A percentile compares a stretch with the other conserved stretches of the same genome.
phyloP scores from a whole-genome alignment of 92 coral and sea anemone genomes.

The Porites divaricata region DNA sequence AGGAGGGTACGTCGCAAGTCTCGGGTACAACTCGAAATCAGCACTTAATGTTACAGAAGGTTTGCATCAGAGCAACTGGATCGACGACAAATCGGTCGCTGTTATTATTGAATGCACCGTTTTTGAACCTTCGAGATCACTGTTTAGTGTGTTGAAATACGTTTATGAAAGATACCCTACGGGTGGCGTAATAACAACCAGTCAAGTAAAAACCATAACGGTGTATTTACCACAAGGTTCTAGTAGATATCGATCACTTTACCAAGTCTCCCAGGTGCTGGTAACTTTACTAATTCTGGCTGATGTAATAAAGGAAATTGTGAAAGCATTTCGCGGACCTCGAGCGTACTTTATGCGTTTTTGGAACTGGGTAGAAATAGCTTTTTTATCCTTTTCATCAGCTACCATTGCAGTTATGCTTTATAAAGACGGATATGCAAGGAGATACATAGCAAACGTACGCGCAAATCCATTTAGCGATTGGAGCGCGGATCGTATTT shows the following conservation, averaged over 20 bases:
- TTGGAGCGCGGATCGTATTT: slow-evolving; percentile 69
- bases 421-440: slow-evolving; percentile 62
- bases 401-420: slow-evolving; percentile 65
- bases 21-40: slow-evolving; percentile 72
- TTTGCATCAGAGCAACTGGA: slow-evolving; percentile 68
- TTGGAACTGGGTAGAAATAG: slow-evolving; percentile 86
- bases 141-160: slow-evolving; percentile 68
- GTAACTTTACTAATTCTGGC: slow-evolving; percentile 57
- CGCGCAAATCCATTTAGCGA: slow-evolving; percentile 81
- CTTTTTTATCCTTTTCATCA: slow-evolving; percentile 53
- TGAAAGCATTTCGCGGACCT: slow-evolving; percentile 59
- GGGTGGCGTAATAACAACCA: slow-evolving; percentile 64
- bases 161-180: slow-evolving; percentile 75
- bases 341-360: slow-evolving; percentile 62
- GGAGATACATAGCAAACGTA: slow-evolving; percentile 71
- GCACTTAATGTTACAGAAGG: slow-evolving; percentile 56
- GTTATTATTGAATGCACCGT: slow-evolving; percentile 82
- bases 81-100: slow-evolving; percentile 83
- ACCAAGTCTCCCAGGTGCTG: slow-evolving; percentile 59
- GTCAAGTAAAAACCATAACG: slow-evolving; percentile 54
- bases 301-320: slow-evolving; percentile 62
- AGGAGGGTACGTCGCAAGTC: slow-evolving; percentile 87
- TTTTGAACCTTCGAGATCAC: slow-evolving; percentile 74
- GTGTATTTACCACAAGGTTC: slow-evolving; percentile 66
- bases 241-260: slow-evolving; percentile 47